Percentiles rank a stretch among this genome's conserved stretches.
Conservation (phyloP, 2,113 vertebrate genomes). For the Isichthys henryi region DNA sequence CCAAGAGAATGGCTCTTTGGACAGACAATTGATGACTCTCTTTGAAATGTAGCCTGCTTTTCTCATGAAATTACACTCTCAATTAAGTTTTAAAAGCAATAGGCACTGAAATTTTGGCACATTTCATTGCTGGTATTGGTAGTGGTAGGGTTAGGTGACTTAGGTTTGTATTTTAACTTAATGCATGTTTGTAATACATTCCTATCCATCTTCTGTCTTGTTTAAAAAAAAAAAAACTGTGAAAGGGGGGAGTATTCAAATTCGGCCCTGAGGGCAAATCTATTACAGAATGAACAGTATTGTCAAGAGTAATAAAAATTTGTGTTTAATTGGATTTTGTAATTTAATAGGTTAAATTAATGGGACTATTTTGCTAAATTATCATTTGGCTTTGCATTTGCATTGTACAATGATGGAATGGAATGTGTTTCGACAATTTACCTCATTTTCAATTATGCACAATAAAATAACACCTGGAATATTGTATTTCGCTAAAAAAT, state of each 20-base stretch:
- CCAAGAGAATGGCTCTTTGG: background rate
- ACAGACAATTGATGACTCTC: background rate
- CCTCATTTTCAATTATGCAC: background rate
- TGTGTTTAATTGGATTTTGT: background rate
- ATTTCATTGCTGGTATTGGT: background rate
- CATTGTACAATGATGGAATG: background rate
- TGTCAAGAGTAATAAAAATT: background rate
- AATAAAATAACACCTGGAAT: background rate
- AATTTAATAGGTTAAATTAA: background rate
- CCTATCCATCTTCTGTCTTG: background rate
- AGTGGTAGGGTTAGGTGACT: background rate
- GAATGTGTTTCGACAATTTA: background rate
- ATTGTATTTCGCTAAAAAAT: background rate
- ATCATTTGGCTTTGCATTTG: constrained; percentile 1
- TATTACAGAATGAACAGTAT: background rate
- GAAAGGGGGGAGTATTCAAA: background rate
- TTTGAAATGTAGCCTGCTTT: background rate
- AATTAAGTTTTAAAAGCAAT: background rate
- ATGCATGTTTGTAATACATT: background rate
- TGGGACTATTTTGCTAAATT: background rate
- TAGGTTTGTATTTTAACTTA: background rate
- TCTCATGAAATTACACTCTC: background rate
- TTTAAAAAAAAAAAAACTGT: background rate
- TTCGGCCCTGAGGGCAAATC: background rate
- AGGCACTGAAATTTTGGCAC: background rate